phyloP scores from a whole-genome alignment of 2,113 vertebrate genomes.

The Leucoraja erinaceus region DNA sequence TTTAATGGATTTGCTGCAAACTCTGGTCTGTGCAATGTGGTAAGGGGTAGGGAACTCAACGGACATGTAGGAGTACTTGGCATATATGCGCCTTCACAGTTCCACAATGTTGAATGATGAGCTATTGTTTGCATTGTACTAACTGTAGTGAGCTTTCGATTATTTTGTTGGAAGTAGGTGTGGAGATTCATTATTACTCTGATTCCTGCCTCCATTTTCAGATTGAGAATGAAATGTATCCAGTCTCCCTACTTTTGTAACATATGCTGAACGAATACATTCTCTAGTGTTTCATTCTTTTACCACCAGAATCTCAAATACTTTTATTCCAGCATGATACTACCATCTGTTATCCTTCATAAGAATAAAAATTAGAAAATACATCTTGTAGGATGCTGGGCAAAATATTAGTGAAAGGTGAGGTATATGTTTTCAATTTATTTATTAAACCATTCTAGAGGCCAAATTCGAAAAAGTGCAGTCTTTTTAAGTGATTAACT shows the following conservation, averaged over 20 bases:
- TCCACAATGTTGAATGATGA: conserved; percentile 30
- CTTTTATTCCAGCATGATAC: not conserved
- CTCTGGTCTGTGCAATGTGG: conserved; percentile 18
- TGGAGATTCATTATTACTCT: not conserved
- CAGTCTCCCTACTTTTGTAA: not conserved
- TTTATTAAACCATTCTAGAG: conserved; percentile 34
- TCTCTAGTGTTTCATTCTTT: not conserved
- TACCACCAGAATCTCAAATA: not conserved
- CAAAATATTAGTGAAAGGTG: conserved; percentile 24
- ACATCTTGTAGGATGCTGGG: conserved; percentile 10
- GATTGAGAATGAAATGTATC: not conserved
- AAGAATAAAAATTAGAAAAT: not conserved
- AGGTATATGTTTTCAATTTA: conserved; percentile 29
- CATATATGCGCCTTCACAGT: conserved; percentile 1
- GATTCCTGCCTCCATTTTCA: conserved; percentile 18
- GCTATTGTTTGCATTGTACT: conserved; percentile 17
- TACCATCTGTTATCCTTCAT: not conserved
- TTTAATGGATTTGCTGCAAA: conserved; percentile 35
- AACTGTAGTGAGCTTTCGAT: not conserved
- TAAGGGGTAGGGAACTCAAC: not conserved
- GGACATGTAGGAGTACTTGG: not conserved
- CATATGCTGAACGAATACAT: not conserved
- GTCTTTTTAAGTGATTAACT: conserved; percentile 43
- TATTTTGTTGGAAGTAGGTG: not conserved
- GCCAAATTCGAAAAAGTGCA: conserved; percentile 33